Conservation (phyloP, 2,888 invertebrate species). For the Drosophila meridionalis region DNA sequence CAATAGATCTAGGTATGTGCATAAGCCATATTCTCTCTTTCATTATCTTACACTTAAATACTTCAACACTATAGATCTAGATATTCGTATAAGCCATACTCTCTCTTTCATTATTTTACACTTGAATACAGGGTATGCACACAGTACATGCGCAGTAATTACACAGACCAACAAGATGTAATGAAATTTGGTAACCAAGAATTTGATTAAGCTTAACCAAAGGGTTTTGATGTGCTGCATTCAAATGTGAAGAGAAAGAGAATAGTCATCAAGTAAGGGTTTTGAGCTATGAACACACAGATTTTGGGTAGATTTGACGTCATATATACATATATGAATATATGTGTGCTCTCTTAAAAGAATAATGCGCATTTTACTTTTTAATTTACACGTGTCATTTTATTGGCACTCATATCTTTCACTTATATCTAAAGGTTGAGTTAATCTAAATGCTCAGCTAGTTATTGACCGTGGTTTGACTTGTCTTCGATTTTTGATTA, state of each 20-base stretch:
- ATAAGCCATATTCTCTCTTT: too few relatives aligned
- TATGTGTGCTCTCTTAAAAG: background rate
- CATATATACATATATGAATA: background rate
- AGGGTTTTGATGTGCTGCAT: background rate
- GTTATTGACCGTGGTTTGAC: too few relatives aligned
- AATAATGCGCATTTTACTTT: background rate
- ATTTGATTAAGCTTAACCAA: background rate
- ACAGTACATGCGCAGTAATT: background rate
- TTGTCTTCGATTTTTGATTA: too few relatives aligned
- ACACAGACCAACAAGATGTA: background rate
- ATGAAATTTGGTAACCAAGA: conserved; percentile 1
- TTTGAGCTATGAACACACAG: background rate
- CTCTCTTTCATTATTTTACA: background rate
- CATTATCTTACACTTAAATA: too few relatives aligned
- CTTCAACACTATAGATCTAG: background rate
- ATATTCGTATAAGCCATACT: background rate
- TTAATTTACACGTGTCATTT: too few relatives aligned
- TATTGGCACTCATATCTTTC: too few relatives aligned
- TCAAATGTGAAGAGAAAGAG: background rate
- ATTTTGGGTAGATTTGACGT: background rate
- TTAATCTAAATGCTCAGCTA: too few relatives aligned
- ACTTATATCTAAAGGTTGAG: too few relatives aligned
- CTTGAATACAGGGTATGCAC: background rate
- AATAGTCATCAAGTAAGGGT: background rate
- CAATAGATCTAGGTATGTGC: too few relatives aligned